Conservation (phyloP, 2,888 invertebrate species). For the Leucozona laternaria region DNA sequence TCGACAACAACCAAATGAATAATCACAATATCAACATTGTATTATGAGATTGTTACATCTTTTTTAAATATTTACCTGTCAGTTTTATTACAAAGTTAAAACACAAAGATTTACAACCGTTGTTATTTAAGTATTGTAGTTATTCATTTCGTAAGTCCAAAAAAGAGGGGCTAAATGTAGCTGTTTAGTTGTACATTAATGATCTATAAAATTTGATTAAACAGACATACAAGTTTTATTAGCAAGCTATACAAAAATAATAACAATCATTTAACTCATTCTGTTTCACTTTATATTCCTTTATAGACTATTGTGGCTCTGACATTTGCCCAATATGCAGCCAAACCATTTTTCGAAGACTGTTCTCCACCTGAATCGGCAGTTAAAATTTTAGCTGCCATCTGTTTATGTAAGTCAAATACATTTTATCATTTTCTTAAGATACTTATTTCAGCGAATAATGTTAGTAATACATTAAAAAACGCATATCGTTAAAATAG, state of each 20-base stretch:
- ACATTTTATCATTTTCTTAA: not conserved
- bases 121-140: not conserved
- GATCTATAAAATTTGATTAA: not conserved
- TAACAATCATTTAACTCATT: not conserved
- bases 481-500: slow-evolving; percentile 10
- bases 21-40: not conserved
- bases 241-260: not conserved
- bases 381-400: slow-evolving; percentile 91
- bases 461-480: not conserved
- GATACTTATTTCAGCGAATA: not conserved
- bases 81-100: not conserved
- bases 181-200: not conserved
- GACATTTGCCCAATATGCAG: slow-evolving; percentile 95
- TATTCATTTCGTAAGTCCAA: not conserved
- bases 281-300: not conserved
- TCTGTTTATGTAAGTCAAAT: slow-evolving; percentile 90
- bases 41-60: not conserved
- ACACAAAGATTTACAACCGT: not conserved
- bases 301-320: slow-evolving; percentile 93
- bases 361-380: slow-evolving; percentile 91
- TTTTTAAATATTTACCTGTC: not conserved
- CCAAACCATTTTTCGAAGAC: slow-evolving; percentile 92
- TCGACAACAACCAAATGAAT: not conserved
- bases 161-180: not conserved
- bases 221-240: not conserved